Conservation (phyloP, 2,113 vertebrate species). For the Myotis lucifugus region DNA sequence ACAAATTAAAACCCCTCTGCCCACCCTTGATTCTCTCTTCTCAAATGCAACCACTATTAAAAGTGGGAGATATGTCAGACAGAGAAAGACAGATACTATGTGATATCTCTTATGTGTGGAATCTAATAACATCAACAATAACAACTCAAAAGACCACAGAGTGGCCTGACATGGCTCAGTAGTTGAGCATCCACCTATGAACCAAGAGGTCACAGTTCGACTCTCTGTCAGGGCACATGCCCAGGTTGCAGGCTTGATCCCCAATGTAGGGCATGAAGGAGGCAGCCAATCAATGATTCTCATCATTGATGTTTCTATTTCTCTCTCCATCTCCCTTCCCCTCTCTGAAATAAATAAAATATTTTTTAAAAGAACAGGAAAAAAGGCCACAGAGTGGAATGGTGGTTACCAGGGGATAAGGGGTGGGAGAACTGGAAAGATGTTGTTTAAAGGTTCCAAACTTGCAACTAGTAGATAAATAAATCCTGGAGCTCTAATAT, state of each 20-base stretch:
- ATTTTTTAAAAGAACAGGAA: too few relatives aligned
- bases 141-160: neutral
- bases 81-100: neutral
- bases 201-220: too few relatives aligned
- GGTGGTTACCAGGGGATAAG: neutral
- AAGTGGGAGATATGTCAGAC: neutral
- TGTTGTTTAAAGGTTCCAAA: neutral
- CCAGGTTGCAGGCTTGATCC: too few relatives aligned
- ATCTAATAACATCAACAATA: neutral
- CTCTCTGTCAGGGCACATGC: too few relatives aligned
- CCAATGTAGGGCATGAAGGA: too few relatives aligned
- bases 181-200: too few relatives aligned
- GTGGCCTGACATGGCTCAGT: neutral
- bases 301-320: too few relatives aligned
- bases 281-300: too few relatives aligned
- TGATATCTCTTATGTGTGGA: neutral
- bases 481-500: neutral
- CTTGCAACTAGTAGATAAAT: neutral
- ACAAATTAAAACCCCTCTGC: neutral
- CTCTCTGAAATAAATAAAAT: too few relatives aligned
- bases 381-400: neutral
- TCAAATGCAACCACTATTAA: constrained; percentile 12
- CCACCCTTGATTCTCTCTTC: neutral
- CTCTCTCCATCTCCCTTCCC: too few relatives aligned
- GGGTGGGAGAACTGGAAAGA: neutral